Percentiles rank a stretch among this genome's conserved stretches.
These are phyloP conservation scores for Psittacara wagleri DNA, from an alignment of 2,113 vertebrate species.

Conservation along the genomic window DNA sequence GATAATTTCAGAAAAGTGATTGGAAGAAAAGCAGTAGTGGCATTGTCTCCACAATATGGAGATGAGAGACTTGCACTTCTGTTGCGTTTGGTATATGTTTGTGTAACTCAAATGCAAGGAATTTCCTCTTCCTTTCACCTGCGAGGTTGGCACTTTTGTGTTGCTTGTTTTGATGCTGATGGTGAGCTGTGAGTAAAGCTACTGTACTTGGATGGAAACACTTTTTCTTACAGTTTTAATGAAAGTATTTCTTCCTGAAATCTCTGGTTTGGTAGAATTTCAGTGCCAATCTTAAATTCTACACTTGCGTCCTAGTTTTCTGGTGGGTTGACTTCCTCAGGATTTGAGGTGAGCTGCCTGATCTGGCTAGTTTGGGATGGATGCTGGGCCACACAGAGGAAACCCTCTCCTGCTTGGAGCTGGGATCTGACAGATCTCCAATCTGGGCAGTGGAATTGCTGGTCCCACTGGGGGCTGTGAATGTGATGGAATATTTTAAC, in stretches of 20 bases:
- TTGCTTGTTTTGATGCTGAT: not conserved
- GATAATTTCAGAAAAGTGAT: not conserved
- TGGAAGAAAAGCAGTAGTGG: not conserved
- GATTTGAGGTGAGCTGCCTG: not conserved
- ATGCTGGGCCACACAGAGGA: not conserved
- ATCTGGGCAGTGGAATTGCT: not conserved
- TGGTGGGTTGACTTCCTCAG: not conserved
- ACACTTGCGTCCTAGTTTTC: not conserved
- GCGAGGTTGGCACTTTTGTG: not conserved
- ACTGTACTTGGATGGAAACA: not conserved
- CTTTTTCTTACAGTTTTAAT: not conserved
- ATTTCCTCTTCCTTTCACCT: not conserved
- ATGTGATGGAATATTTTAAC: not conserved
- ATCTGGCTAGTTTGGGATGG: rapidly evolving
- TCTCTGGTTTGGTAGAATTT: not conserved
- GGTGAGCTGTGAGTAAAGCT: not conserved
- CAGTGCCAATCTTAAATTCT: not conserved
- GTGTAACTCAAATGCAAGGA: not conserved
- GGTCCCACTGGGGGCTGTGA: not conserved
- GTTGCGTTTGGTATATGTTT: not conserved
- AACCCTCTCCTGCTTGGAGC: not conserved
- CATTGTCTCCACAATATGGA: not conserved
- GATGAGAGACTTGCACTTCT: not conserved
- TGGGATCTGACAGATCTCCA: not conserved
- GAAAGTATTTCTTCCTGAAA: not conserved